Percentiles rank a stretch among this genome's conserved stretches.
Conservation (phyloP, 1,140 invertebrate genomes). For the Hyphantria cunea region DNA sequence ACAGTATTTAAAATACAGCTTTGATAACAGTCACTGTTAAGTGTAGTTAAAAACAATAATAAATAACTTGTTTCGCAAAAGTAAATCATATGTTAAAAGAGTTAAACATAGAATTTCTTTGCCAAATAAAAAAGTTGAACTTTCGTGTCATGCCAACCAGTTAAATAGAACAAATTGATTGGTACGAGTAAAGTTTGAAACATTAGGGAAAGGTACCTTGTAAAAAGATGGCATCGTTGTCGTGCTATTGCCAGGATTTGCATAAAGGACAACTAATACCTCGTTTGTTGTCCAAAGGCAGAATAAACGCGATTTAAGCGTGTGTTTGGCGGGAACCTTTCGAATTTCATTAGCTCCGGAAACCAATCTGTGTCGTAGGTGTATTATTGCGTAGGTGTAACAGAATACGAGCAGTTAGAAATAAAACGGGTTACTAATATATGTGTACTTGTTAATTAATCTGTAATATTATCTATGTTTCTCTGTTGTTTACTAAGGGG, state of each 20-base stretch:
- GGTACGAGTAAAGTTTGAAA: slow-evolving; percentile 21
- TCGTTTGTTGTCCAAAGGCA: slow-evolving; percentile 20
- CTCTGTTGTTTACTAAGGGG: too few relatives aligned
- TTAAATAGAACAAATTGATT: slow-evolving; percentile 31
- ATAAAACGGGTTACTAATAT: too few relatives aligned
- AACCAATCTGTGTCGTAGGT: too few relatives aligned
- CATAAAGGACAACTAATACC: slow-evolving; percentile 67
- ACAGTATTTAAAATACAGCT: too few relatives aligned
- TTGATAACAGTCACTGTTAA: too few relatives aligned
- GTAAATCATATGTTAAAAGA: neutral
- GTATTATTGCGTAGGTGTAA: too few relatives aligned
- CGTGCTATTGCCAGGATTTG: slow-evolving; percentile 66
- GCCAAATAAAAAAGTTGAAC: neutral
- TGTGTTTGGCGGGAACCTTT: neutral
- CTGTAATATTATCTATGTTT: too few relatives aligned
- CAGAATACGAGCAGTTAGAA: too few relatives aligned
- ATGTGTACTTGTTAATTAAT: too few relatives aligned
- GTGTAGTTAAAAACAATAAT: too few relatives aligned
- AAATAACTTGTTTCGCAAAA: neutral
- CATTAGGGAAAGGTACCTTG: slow-evolving; percentile 25
- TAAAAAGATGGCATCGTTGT: slow-evolving; percentile 38
- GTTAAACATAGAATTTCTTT: neutral
- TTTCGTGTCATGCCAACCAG: neutral
- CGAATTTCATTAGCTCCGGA: too few relatives aligned
- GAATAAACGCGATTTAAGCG: slow-evolving; percentile 14